These are phyloP conservation scores for Eubasilissa splendida DNA, from an alignment of 2,888 invertebrate genomes.

Conservation along the genomic window DNA sequence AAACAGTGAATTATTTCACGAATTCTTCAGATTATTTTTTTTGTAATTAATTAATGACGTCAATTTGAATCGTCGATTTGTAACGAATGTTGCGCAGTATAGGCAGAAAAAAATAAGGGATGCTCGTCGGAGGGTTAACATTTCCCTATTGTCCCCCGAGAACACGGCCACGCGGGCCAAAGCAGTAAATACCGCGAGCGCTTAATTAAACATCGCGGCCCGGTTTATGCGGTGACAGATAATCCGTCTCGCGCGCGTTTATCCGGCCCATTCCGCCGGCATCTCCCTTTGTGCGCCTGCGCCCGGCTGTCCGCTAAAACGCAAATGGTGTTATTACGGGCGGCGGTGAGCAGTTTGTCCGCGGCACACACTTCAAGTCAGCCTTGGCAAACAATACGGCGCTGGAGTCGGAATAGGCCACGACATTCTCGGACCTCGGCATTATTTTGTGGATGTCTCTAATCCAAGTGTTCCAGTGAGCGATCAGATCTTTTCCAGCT, in stretches of 20 bases:
- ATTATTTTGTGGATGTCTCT: neutral
- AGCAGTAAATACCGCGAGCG: neutral
- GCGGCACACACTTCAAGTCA: conserved; percentile 65
- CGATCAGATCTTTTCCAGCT: too few species aligned
- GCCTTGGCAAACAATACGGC: conserved; percentile 23
- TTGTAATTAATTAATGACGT: too few species aligned
- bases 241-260: conserved; percentile 7
- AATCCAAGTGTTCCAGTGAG: neutral
- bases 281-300: conserved; percentile 47
- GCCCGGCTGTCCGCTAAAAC: conserved; percentile 71
- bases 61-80: too few species aligned
- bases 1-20: too few species aligned
- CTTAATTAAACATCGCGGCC: conserved; percentile 29
- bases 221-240: conserved; percentile 4
- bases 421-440: neutral
- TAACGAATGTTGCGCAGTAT: too few species aligned
- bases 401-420: neutral
- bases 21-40: too few species aligned
- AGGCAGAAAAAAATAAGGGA: too few species aligned
- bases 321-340: conserved; percentile 71
- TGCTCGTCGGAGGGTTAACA: neutral
- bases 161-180: conserved; percentile 4
- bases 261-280: conserved; percentile 22
- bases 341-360: conserved; percentile 65
- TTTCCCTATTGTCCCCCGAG: neutral